phyloP scores from a whole-genome alignment of 2,888 invertebrate species.

The Drosophila merina region DNA sequence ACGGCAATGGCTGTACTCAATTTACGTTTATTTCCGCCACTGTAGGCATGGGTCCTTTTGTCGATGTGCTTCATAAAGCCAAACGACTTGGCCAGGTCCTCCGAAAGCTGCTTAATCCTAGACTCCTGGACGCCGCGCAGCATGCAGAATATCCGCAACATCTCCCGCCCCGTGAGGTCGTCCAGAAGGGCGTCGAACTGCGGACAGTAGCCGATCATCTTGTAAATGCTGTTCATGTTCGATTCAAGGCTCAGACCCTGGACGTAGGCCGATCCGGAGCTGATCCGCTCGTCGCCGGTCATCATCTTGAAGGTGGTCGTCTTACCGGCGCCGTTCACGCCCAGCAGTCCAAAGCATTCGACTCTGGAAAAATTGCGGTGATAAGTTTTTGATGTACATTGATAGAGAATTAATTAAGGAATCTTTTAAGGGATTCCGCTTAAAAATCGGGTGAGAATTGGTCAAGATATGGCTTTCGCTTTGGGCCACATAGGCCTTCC shows the following conservation, averaged over 20 bases:
- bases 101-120: conserved; percentile 77
- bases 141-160: conserved; percentile 87
- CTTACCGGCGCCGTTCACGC: conserved; percentile 95
- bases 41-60: conserved; percentile 87
- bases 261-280: conserved; percentile 89
- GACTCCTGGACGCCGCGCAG: conserved; percentile 86
- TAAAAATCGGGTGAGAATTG: too few relatives aligned
- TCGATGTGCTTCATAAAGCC: conserved; percentile 87
- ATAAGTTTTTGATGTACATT: too few relatives aligned
- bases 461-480: too few relatives aligned
- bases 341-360: conserved; percentile 93
- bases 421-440: too few relatives aligned
- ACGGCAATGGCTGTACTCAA: conserved; percentile 89
- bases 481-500: too few relatives aligned
- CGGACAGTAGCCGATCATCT: conserved; percentile 89
- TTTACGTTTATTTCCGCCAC: conserved; percentile 91
- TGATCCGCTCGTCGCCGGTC: conserved; percentile 91
- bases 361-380: conserved; percentile 80
- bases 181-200: conserved; percentile 90
- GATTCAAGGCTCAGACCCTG: conserved; percentile 85
- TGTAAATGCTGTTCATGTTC: conserved; percentile 86
- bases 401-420: too few relatives aligned
- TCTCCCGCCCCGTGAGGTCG: conserved; percentile 90
- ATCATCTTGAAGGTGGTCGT: conserved; percentile 95
- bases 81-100: conserved; percentile 85